Evolutionary conservation across 2,888 invertebrate species (phyloP).

Genomic region (Falcaria lacertinaria): DNA sequence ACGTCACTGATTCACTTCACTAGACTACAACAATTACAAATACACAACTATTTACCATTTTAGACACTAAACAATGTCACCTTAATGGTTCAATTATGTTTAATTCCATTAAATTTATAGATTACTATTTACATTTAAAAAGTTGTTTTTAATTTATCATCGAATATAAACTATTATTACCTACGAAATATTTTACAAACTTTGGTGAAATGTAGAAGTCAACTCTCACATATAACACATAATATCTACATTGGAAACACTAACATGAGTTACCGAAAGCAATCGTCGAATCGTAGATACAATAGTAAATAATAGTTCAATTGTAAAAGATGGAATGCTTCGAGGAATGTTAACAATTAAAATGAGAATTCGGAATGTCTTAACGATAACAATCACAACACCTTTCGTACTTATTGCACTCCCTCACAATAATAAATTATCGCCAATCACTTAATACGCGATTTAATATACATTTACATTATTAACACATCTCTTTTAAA

Average conservation of each 20-base stretch:
- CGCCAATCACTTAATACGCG: slow-evolving; percentile 66
- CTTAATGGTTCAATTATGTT: slow-evolving; percentile 67
- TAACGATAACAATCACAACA: slow-evolving; percentile 75
- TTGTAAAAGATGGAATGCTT: slow-evolving; percentile 53
- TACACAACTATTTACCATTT: slow-evolving; percentile 76
- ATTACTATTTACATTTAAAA: slow-evolving; percentile 77
- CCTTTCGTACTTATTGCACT: slow-evolving; percentile 77
- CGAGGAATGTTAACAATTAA: slow-evolving; percentile 67
- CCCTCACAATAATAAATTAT: slow-evolving; percentile 74
- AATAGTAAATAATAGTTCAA: slow-evolving; percentile 18
- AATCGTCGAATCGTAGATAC: slow-evolving; percentile 16
- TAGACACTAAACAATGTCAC: slow-evolving; percentile 66
- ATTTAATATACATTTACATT: slow-evolving; percentile 76
- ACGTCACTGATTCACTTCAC: slow-evolving; percentile 64
- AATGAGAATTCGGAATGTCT: slow-evolving; percentile 45
- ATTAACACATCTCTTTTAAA: slow-evolving; percentile 73
- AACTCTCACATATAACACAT: slow-evolving; percentile 65
- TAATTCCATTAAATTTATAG: slow-evolving; percentile 58
- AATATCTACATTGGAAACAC: slow-evolving; percentile 49
- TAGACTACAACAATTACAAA: slow-evolving; percentile 78
- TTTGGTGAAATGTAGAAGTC: slow-evolving; percentile 76
- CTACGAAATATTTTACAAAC: slow-evolving; percentile 79
- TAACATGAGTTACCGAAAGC: slow-evolving; percentile 11
- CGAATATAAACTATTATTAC: slow-evolving; percentile 74
- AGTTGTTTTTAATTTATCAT: slow-evolving; percentile 54